These are phyloP conservation scores for Orgyia antiqua DNA, from an alignment of 2,888 invertebrate genomes.

Conservation along the genomic window DNA sequence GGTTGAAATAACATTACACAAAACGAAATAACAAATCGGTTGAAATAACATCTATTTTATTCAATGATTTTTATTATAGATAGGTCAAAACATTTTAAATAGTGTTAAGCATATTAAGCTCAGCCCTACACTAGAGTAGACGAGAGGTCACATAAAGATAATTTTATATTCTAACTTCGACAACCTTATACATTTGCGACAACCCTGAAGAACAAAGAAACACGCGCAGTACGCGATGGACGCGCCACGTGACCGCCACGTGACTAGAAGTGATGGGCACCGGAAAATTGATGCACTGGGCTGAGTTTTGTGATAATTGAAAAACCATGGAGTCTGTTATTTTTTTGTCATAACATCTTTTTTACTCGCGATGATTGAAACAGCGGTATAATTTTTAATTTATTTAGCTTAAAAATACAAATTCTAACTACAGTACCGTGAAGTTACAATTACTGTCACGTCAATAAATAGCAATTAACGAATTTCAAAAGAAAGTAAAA, in stretches of 20 bases:
- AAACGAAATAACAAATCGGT: too few species aligned
- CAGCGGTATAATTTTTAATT: too few species aligned
- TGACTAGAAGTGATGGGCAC: constrained; percentile 51
- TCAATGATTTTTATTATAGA: background rate
- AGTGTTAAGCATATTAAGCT: constrained; percentile 1
- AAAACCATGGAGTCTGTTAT: constrained; percentile 25
- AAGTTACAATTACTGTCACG: too few species aligned
- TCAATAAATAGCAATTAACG: too few species aligned
- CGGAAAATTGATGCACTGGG: constrained; percentile 59
- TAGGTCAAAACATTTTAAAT: constrained; percentile 2
- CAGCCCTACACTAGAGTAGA: constrained; percentile 5
- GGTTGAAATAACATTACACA: too few species aligned
- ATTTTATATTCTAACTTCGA: constrained; percentile 28
- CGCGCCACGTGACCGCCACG: constrained; percentile 59
- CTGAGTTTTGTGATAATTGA: constrained; percentile 17
- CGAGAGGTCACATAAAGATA: constrained; percentile 26
- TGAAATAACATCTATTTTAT: too few species aligned
- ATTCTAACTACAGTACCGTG: too few species aligned
- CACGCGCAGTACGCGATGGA: constrained; percentile 28
- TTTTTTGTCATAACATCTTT: too few species aligned
- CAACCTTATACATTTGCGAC: constrained; percentile 19
- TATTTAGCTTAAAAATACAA: too few species aligned
- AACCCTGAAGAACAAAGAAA: constrained; percentile 22
- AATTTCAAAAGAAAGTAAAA: too few species aligned
- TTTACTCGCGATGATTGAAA: too few species aligned